Conservation (phyloP, 2,797 vertebrate species). For the Leptodactylus fallax region DNA sequence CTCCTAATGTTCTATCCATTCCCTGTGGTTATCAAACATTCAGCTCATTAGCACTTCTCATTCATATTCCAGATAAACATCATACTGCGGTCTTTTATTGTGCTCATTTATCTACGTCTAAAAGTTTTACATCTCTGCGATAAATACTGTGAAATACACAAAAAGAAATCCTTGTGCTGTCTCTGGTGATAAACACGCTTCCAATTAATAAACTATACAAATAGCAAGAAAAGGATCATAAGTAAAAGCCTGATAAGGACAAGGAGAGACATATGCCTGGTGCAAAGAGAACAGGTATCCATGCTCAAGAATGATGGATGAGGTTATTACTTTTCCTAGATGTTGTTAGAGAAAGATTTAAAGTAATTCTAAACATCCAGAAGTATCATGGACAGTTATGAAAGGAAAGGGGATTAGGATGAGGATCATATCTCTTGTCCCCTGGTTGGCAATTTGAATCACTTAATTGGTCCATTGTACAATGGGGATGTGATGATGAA, state of each 20-base stretch:
- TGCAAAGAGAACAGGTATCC: no score
- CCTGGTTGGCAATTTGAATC: background rate
- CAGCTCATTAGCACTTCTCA: constrained; percentile 1
- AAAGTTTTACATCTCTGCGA: constrained; percentile 1
- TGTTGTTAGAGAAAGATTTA: background rate
- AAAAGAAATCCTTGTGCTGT: background rate
- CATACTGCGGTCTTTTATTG: background rate
- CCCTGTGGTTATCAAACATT: constrained; percentile 20
- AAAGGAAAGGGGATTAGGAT: no score
- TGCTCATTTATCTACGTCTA: constrained; percentile 12
- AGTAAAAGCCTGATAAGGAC: background rate
- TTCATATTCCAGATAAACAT: background rate
- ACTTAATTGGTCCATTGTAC: no score
- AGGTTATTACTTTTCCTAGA: background rate
- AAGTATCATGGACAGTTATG: no score
- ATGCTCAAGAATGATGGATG: background rate
- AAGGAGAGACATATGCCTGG: background rate
- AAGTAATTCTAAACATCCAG: background rate
- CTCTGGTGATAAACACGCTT: background rate
- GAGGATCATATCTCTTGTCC: background rate
- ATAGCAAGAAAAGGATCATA: background rate
- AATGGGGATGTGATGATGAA: no score
- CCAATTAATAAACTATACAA: background rate
- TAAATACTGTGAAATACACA: background rate
- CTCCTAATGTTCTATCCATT: background rate